Evolutionary conservation across 2,888 invertebrate species (phyloP).

Genomic region (Tachina fera): DNA sequence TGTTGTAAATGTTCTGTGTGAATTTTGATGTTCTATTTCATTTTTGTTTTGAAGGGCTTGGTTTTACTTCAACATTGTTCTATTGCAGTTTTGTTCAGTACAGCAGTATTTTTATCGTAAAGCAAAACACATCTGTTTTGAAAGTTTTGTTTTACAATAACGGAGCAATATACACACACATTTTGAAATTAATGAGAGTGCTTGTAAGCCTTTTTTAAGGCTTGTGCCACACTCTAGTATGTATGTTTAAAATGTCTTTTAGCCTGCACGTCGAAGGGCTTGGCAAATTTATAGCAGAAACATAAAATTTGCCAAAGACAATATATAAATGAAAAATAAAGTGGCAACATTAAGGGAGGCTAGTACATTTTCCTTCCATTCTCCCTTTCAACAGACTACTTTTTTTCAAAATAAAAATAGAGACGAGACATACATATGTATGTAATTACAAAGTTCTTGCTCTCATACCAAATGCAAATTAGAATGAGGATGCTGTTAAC

Average conservation of each 20-base stretch:
- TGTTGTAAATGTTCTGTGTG: no score
- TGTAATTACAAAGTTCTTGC: conserved; percentile 51
- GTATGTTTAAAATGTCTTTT: conserved; percentile 19
- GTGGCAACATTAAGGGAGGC: conserved; percentile 4
- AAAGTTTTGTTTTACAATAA: no score
- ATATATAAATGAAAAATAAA: conserved; percentile 4
- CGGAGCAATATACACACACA: no score
- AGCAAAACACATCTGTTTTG: no score
- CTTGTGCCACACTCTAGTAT: no score
- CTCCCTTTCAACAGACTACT: not conserved
- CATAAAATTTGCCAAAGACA: conserved; percentile 28
- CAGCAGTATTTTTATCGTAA: no score
- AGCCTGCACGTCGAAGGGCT: not conserved
- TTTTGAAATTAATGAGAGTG: no score
- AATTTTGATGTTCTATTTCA: no score
- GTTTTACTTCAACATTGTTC: no score
- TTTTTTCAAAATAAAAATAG: conserved; percentile 40
- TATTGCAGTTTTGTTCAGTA: no score
- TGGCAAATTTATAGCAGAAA: not conserved
- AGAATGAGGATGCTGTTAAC: not conserved
- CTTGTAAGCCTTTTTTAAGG: no score
- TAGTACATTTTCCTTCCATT: conserved; percentile 12
- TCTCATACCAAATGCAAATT: conserved; percentile 3
- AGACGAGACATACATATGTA: conserved; percentile 59
- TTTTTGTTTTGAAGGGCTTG: no score